Evolutionary conservation across 37 sponge, comb jelly and placozoan species (phyloP).

Genomic region (Geodia barretti): DNA sequence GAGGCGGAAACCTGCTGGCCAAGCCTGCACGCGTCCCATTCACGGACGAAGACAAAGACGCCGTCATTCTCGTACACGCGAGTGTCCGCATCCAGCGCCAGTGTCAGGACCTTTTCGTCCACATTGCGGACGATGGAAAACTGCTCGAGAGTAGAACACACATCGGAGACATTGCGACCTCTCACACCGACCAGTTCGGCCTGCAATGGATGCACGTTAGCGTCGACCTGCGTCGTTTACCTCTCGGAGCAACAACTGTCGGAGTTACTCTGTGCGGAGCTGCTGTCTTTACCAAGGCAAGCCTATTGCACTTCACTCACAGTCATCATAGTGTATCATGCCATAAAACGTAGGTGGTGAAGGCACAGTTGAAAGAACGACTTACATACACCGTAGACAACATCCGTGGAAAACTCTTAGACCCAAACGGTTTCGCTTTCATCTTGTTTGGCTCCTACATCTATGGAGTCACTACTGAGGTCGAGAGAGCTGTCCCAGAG

Average conservation of each 20-base stretch:
- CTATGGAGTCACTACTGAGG: neutral
- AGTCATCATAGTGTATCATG: too few relatives aligned
- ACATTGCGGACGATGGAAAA: neutral
- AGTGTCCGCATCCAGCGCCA: neutral
- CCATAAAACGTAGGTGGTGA: constrained; percentile 7
- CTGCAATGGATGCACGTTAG: neutral
- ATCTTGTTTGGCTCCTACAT: constrained; percentile 14
- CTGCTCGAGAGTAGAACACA: neutral
- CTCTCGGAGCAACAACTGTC: neutral
- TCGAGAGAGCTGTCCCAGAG: constrained; percentile 6
- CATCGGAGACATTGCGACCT: neutral
- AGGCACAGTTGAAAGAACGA: neutral
- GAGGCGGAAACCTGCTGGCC: neutral
- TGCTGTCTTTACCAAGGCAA: too few relatives aligned
- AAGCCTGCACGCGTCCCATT: neutral
- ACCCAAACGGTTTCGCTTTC: constrained; percentile 11
- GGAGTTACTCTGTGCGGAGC: too few relatives aligned
- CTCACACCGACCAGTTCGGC: neutral
- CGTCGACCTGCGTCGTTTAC: neutral
- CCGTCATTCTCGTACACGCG: neutral
- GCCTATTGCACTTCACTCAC: too few relatives aligned
- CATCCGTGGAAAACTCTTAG: neutral
- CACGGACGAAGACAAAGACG: neutral
- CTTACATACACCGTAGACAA: neutral
- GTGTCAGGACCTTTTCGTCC: too few relatives aligned